A percentile compares a stretch with the other conserved stretches of the same genome.
Conservation (phyloP, 1,140 invertebrate species). For the Cylas formicarius region DNA sequence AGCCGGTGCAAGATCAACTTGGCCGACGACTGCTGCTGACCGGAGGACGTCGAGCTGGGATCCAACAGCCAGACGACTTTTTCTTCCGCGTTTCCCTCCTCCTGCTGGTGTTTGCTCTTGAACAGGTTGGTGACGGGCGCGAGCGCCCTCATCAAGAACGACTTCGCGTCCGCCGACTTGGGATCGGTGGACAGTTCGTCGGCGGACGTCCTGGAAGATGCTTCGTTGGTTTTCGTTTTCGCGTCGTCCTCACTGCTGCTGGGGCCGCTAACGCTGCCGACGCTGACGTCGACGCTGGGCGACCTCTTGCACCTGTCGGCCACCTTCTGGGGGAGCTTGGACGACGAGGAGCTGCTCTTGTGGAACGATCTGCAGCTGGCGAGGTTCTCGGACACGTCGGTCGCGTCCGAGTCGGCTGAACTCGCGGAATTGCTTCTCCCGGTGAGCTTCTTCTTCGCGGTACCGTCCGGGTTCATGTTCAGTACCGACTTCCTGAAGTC, state of each 20-base stretch:
- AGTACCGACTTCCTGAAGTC: conserved; percentile 69
- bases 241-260: conserved; percentile 49
- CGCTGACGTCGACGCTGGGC: conserved; percentile 41
- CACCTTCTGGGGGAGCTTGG: conserved; percentile 32
- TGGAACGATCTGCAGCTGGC: conserved; percentile 33
- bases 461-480: conserved; percentile 56
- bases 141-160: conserved; percentile 60
- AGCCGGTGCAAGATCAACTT: conserved; percentile 17
- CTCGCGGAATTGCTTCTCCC: conserved; percentile 48
- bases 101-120: conserved; percentile 33
- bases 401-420: conserved; percentile 47
- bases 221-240: conserved; percentile 40
- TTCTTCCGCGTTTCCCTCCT: conserved; percentile 14
- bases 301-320: conserved; percentile 38
- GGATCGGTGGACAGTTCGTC: conserved; percentile 52
- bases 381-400: conserved; percentile 36
- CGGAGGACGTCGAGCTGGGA: conserved; percentile 11
- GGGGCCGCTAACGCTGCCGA: conserved; percentile 39
- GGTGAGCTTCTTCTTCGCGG: conserved; percentile 35
- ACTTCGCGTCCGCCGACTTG: conserved; percentile 57
- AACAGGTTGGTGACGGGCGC: conserved; percentile 61
- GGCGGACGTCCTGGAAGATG: conserved; percentile 46
- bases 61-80: conserved; percentile 30
- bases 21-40: conserved; percentile 3
- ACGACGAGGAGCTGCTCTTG: conserved; percentile 25